Evolutionary conservation across 1,140 invertebrate genomes (phyloP).

Genomic region (Nasonia vitripennis): DNA sequence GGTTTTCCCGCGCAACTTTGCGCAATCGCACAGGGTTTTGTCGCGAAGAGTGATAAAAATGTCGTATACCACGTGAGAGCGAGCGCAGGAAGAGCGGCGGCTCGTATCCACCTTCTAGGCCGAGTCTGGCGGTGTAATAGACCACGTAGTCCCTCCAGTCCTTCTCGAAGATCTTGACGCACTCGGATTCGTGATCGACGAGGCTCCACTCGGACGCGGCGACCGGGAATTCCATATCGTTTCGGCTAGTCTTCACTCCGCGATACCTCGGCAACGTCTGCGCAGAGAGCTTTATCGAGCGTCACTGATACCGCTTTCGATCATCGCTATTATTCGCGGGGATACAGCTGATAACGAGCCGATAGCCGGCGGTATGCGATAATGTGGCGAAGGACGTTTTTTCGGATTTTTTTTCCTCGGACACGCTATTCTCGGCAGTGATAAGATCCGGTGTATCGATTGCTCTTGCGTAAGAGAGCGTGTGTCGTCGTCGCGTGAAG

Average conservation of each 20-base stretch:
- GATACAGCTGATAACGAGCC: not conserved
- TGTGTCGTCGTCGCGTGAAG: too few species aligned
- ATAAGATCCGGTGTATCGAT: too few species aligned
- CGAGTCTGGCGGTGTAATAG: slow-evolving; percentile 63
- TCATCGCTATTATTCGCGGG: not conserved
- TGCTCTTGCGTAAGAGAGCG: too few species aligned
- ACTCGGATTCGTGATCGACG: slow-evolving; percentile 66
- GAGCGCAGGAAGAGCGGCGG: slow-evolving; percentile 4
- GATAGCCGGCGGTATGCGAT: too few species aligned
- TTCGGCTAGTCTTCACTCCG: not conserved
- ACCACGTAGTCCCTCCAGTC: slow-evolving; percentile 70
- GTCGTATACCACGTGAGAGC: slow-evolving; percentile 28
- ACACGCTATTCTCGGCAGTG: too few species aligned
- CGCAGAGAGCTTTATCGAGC: not conserved
- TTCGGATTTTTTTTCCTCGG: too few species aligned
- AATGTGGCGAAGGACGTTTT: too few species aligned
- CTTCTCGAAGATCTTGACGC: slow-evolving; percentile 69
- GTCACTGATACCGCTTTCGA: not conserved
- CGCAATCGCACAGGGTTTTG: not conserved
- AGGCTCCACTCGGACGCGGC: slow-evolving; percentile 51
- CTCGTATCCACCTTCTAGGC: not conserved
- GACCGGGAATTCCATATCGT: slow-evolving; percentile 45
- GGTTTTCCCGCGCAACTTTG: too few species aligned
- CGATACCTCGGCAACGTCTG: not conserved
- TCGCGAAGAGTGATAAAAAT: not conserved